Base-by-base conservation (phyloP, 1,140 invertebrate genomes). In the Anadara kagoshimensis region DNA sequence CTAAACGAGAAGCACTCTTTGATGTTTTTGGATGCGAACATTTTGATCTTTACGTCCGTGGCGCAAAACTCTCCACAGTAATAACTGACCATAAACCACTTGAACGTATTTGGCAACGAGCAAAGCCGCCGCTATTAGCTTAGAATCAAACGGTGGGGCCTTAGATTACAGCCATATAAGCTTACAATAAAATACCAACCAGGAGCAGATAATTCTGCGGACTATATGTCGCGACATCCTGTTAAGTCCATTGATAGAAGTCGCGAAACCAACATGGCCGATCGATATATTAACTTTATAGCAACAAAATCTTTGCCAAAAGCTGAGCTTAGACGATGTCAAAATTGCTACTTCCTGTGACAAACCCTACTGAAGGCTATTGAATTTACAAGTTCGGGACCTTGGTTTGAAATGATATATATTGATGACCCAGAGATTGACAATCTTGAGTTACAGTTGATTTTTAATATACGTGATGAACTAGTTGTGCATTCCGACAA, bases 131-230 rank as follows among this genome's bases (percentile, higher is more conserved):
- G 14, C 56, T n/a, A n/a, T n/a, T n/a, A n/a, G n/a, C n/a, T 68
- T 26, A 47, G 74, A 43, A 79, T 81, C 47, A 78, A 79, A 45
- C 22, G 78, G 51, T 81, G 80, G 79, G 69, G 61, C 24, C 64
- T 85, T 43, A 43, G 73, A 10, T 45, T 79, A 53, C 78, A 79
- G 66, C 64, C 68, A 1, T 83, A 79, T 45, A 63, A 72, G 29
- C 22, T 65, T 61, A 47, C 61, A 44, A 74, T 74, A 20, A 68
- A 56, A 36, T 74, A 74, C 29, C 20, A 59, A n/a, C 67, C 73
- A 59, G 73, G 59, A 57, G 51, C 58, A 10, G 11, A 64, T 29
- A 62, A 75, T 59, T 29, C 57, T 12, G 61, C 24, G 12, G 51
- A 75, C 36, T 75, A 69, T n/a, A 69, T 65, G 59, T 65, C 53